Evolutionary conservation across 1,140 invertebrate genomes (phyloP).

Genomic region (Whitmania pigra): DNA sequence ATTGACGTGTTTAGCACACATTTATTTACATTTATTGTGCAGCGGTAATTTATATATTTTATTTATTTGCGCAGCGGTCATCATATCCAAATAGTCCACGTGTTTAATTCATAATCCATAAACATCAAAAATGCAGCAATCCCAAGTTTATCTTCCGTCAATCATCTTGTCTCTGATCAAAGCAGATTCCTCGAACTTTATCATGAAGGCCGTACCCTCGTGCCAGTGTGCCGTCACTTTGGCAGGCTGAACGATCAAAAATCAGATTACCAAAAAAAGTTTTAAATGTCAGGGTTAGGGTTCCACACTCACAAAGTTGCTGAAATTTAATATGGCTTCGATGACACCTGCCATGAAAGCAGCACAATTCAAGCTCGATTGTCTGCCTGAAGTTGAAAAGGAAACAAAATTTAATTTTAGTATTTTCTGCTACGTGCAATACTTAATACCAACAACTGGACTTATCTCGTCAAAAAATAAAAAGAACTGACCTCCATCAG

Average conservation of each 20-base stretch:
- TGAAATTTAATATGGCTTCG: constrained; percentile 82
- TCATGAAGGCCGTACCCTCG: constrained; percentile 97
- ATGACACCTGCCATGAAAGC: constrained; percentile 94
- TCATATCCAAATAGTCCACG: no score
- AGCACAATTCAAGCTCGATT: constrained; percentile 73
- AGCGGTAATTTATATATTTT: no score
- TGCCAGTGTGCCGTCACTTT: constrained; percentile 97
- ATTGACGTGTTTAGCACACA: no score
- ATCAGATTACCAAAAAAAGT: neutral
- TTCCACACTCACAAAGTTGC: constrained; percentile 73
- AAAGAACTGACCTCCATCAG: constrained; percentile 65
- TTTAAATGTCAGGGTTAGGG: neutral
- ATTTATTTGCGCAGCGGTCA: no score
- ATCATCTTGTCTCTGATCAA: constrained; percentile 80
- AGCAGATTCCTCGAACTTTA: constrained; percentile 91
- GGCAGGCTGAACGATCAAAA: constrained; percentile 60
- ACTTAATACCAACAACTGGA: no score
- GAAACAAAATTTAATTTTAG: neutral
- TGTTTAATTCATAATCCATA: no score
- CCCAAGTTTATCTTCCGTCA: constrained; percentile 59
- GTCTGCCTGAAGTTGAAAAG: constrained; percentile 40
- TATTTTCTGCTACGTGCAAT: neutral
- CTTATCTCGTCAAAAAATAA: no score
- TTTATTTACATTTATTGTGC: no score
- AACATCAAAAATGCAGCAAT: neutral